Base-by-base conservation (phyloP, 2,888 invertebrate genomes). In the Apeira syringaria region DNA sequence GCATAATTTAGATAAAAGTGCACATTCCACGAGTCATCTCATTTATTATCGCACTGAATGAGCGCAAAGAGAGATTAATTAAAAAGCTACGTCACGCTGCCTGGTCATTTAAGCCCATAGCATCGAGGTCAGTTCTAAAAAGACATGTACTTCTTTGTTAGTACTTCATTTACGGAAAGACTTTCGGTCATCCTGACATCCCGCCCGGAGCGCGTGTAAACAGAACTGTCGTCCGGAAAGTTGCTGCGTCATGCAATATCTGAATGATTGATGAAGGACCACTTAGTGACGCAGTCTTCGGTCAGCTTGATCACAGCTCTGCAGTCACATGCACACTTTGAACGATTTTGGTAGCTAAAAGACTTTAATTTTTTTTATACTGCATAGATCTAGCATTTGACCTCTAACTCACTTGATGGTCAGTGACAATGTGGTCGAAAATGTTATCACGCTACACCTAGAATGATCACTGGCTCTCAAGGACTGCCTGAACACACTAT, bases 231-330 rank as follows among this genome's bases (percentile, higher is more conserved):
- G 61, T 40, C 38, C 38, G 58, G 58, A 61, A 66, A 77, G 71
- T 77, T 80, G 78, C 74, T 76, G 78, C 73, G 82, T 81, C 80
- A 83, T 77, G 78, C 80, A 78, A 80, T 81, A 83, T 81, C 77
- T 69, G 59, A 64, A 71, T 85, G 84, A 85, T 84, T 83, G 80
- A 80, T 78, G 79, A 70, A 59, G 53, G 54, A 3, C 15, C 15
- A 15, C 15, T 15, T 2, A 15, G 4, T 2, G 15, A 46, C 50
- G 50, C 57, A 59, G 46, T 40, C 50, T 50, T 47, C 50, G 43
- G 44, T 50, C 31, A 32, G 43, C 29, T 46, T n/a, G 45, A 41
- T 50, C 55, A 18, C 63, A 59, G 56, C 57, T 57, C 54, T 56
- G 50, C 48, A 46, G 48, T 41, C 47, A 31, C 53, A 51, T 54